Evolutionary conservation across 2,113 vertebrate species (phyloP).

Genomic region (Pheucticus melanocephalus): DNA sequence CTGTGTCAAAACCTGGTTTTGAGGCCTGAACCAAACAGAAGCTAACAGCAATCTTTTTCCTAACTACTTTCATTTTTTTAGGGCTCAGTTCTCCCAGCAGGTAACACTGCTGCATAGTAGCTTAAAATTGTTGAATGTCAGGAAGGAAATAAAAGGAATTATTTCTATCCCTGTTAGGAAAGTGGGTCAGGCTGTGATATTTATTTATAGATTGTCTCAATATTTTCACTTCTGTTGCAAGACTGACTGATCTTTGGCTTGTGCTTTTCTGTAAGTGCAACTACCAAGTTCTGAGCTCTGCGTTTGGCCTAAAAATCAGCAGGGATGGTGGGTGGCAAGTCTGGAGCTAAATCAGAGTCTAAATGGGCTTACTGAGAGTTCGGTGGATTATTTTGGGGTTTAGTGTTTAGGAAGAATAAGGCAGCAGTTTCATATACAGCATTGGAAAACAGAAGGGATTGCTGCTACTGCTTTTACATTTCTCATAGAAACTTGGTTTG

Average conservation of each 20-base stretch:
- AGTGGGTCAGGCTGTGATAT: conserved; percentile 1
- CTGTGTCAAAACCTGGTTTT: not conserved
- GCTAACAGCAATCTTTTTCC: not conserved
- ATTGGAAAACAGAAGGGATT: not conserved
- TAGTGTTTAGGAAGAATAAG: not conserved
- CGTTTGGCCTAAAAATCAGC: not conserved
- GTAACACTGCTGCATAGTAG: fast-evolving
- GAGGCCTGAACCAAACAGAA: not conserved
- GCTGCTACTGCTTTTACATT: not conserved
- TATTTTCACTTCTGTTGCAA: not conserved
- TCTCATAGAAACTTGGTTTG: not conserved
- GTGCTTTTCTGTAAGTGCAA: not conserved
- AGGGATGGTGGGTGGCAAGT: not conserved
- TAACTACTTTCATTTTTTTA: not conserved
- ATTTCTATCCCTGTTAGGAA: not conserved
- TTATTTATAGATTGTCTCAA: conserved; percentile 25
- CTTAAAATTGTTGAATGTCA: not conserved
- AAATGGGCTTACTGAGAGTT: not conserved
- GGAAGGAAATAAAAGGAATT: not conserved
- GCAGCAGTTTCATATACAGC: fast-evolving
- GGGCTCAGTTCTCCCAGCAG: not conserved
- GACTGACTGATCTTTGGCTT: not conserved
- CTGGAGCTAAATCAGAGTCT: not conserved
- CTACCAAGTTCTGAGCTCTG: not conserved
- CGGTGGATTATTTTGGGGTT: not conserved